These are phyloP conservation scores for Liopterus haemorrhoidalis DNA, from an alignment of 2,888 invertebrate species.

Conservation along the genomic window DNA sequence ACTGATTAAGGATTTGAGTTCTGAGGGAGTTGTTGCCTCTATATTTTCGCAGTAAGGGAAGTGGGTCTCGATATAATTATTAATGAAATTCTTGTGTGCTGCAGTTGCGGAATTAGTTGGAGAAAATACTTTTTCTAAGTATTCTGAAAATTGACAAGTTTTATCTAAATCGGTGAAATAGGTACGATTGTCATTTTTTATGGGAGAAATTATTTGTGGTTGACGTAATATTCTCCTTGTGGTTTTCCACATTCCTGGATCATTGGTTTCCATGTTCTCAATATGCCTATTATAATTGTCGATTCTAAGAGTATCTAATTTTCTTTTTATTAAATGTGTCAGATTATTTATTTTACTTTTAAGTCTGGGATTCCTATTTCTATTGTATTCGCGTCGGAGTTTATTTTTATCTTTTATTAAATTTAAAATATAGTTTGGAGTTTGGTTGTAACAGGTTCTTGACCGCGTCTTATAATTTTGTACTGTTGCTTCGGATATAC, in stretches of 20 bases:
- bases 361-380: not conserved
- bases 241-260: not conserved
- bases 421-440: not conserved
- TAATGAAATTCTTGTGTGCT: too few species aligned
- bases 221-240: not conserved
- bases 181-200: not conserved
- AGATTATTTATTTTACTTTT: not conserved
- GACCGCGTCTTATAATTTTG: not conserved
- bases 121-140: not conserved
- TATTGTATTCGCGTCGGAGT: not conserved
- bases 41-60: not conserved
- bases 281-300: not conserved
- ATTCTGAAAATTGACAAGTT: not conserved
- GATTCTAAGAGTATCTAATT: not conserved
- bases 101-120: too few species aligned
- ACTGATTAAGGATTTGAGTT: not conserved
- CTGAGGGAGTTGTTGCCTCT: not conserved
- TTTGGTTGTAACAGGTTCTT: not conserved
- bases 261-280: not conserved
- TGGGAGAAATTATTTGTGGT: not conserved
- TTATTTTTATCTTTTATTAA: slow-evolving; percentile 1
- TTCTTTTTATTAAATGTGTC: not conserved
- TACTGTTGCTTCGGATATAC: not conserved
- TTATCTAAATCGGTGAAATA: not conserved
- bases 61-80: not conserved